Conservation (phyloP, 2,888 invertebrate genomes). For the Dilophus febrilis region DNA sequence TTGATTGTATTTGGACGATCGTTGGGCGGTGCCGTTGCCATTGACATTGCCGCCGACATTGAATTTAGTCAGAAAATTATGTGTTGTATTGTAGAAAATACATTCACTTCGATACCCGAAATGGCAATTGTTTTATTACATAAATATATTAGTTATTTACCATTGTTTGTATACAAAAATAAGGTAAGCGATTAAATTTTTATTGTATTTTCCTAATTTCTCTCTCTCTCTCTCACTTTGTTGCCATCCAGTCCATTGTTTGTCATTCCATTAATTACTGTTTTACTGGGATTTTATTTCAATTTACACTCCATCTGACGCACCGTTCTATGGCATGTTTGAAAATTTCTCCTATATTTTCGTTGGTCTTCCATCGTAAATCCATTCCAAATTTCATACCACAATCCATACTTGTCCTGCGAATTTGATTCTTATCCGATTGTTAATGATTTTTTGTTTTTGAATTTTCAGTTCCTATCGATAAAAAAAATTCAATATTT, state of each 20-base stretch:
- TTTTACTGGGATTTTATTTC: neutral
- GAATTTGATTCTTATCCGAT: too few species aligned
- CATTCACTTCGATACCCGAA: slow-evolving; percentile 86
- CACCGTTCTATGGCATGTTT: too few species aligned
- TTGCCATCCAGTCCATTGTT: too few species aligned
- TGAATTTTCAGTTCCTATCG: slow-evolving; percentile 45
- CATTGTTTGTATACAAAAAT: slow-evolving; percentile 76
- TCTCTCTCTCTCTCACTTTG: too few species aligned
- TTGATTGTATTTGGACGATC: slow-evolving; percentile 84
- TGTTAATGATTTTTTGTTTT: neutral
- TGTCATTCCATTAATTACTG: neutral
- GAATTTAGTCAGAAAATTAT: slow-evolving; percentile 64
- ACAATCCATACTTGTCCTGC: too few species aligned
- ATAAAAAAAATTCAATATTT: slow-evolving; percentile 55
- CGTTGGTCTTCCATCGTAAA: too few species aligned
- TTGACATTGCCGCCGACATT: slow-evolving; percentile 63
- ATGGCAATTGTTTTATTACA: slow-evolving; percentile 63
- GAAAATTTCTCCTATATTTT: too few species aligned
- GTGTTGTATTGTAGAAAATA: slow-evolving; percentile 84
- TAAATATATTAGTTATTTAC: slow-evolving; percentile 54
- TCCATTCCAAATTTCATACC: too few species aligned
- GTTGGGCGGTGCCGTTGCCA: slow-evolving; percentile 81
- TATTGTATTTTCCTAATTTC: too few species aligned
- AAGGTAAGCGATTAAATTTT: slow-evolving; percentile 40
- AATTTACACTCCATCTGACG: neutral